Evolutionary conservation across 2,888 invertebrate genomes (phyloP).

Genomic region (Auanema sp.): DNA sequence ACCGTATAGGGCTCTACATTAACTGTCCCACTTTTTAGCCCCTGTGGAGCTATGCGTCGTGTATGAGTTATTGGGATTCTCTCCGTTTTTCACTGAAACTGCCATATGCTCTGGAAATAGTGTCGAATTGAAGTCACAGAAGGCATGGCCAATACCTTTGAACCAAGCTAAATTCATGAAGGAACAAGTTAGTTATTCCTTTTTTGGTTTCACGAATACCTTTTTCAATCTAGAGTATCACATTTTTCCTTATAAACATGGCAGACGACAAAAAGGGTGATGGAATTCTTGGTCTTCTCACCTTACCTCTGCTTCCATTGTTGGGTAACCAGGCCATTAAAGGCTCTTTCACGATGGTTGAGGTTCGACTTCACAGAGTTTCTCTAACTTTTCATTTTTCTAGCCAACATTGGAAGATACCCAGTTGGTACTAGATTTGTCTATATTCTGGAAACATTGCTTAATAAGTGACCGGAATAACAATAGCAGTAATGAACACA

Average conservation of each 20-base stretch:
- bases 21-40: conserved; percentile 21
- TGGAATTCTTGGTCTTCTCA: conserved; percentile 31
- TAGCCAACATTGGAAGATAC: too few species aligned
- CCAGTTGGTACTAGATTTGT: too few species aligned
- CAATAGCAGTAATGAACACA: too few species aligned
- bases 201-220: neutral
- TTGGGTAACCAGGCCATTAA: conserved; percentile 41
- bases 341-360: conserved; percentile 48
- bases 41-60: conserved; percentile 31
- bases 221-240: conserved; percentile 41
- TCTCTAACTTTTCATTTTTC: neutral
- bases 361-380: conserved; percentile 7
- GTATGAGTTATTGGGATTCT: conserved; percentile 43
- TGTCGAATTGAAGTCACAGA: conserved; percentile 22
- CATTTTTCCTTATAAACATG: conserved; percentile 40
- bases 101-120: conserved; percentile 14
- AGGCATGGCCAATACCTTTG: conserved; percentile 22
- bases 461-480: too few species aligned
- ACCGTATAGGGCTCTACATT: neutral
- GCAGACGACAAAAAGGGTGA: conserved; percentile 29
- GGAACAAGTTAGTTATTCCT: neutral
- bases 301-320: conserved; percentile 43
- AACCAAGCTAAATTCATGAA: conserved; percentile 13
- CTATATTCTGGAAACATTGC: too few species aligned
- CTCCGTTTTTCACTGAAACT: conserved; percentile 43